Evolutionary conservation across 2,113 vertebrate genomes (phyloP), one percentile per base, ranked within the genome.

Genomic region (Phyllopteryx taeniolatus): DNA sequence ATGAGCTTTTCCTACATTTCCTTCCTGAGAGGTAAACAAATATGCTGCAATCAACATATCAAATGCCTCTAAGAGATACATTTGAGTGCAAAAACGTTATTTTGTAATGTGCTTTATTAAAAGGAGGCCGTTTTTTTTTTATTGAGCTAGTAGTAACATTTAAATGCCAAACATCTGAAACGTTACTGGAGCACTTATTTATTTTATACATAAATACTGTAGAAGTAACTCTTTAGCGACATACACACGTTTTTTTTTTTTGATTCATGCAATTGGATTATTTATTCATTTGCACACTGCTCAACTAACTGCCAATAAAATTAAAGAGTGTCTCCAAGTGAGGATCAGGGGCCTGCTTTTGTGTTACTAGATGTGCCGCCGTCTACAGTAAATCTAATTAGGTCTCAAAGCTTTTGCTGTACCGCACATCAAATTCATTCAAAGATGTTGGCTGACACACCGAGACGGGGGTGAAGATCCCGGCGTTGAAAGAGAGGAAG

Each of bases 401-500:
- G 67, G 46, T 73, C 74, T 67, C 42, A 84, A 75, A 79, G 53
- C 67, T 64, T 62, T 5, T 49, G 73, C 68, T 13, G 27, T 27
- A 27, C 27, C 1, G 66, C 72, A 64, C 64, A 47, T 80, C 66
- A 47, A 13, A 9, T 59, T 72, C 39, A 5, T 57, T 62, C 73
- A 71, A 68, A 79, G 10, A 83, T 86, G 75, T 81, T 67, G 27
- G 77, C 81, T 82, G 73, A 61, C 74, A 81, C 84, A 82, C 79
- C 33, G 31, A 86, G 77, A 62, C 67, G 22, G 65, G 64, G 6
- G 39, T 76, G 72, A 73, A 67, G 71, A 82, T 68, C 61, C 46
- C 46, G 59, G 70, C 80, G 70, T 74, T 53, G 15, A 67, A 73
- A 43, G 22, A 65, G 63, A 68, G 61, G 64, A 74, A 78, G 53